phyloP scores from a whole-genome alignment of 2,888 invertebrate genomes.

The Epistrophella euchroma region DNA sequence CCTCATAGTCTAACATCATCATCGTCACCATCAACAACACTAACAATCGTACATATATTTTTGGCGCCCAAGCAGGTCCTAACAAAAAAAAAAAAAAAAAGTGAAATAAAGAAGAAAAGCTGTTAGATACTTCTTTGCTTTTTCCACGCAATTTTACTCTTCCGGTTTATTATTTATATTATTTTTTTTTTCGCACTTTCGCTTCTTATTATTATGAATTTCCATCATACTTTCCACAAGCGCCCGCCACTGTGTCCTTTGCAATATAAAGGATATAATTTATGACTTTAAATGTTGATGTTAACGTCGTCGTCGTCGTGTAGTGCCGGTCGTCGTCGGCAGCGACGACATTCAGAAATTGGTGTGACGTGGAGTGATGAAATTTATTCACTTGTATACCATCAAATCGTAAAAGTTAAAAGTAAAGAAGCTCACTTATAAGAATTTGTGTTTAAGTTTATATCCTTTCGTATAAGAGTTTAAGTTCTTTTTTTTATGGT shows the following conservation, averaged over 20 bases:
- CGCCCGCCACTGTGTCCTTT: constrained; percentile 44
- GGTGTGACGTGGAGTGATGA: constrained; percentile 6
- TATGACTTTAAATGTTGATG: constrained; percentile 69
- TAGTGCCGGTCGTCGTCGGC: background rate
- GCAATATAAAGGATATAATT: constrained; percentile 64
- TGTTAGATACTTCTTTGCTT: constrained; percentile 30
- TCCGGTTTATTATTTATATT: constrained; percentile 8
- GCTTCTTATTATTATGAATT: constrained; percentile 67
- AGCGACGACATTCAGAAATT: background rate
- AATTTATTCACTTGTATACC: constrained; percentile 48
- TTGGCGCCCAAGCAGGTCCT: constrained; percentile 48
- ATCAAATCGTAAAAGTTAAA: constrained; percentile 64
- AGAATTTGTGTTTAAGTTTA: constrained; percentile 14
- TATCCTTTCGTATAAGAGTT: background rate
- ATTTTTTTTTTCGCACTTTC: constrained; percentile 35
- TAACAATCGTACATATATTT: constrained; percentile 30
- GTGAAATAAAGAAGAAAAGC: constrained; percentile 5
- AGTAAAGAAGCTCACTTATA: constrained; percentile 59
- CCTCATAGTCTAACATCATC: constrained; percentile 58
- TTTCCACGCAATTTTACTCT: constrained; percentile 41
- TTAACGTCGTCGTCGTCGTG: constrained; percentile 46
- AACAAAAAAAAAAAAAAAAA: background rate
- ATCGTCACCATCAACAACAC: constrained; percentile 58
- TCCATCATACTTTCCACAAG: constrained; percentile 43
- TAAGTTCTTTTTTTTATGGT: background rate